These are phyloP conservation scores for Callipepla californica DNA, from an alignment of 2,113 vertebrate genomes.

Conservation along the genomic window DNA sequence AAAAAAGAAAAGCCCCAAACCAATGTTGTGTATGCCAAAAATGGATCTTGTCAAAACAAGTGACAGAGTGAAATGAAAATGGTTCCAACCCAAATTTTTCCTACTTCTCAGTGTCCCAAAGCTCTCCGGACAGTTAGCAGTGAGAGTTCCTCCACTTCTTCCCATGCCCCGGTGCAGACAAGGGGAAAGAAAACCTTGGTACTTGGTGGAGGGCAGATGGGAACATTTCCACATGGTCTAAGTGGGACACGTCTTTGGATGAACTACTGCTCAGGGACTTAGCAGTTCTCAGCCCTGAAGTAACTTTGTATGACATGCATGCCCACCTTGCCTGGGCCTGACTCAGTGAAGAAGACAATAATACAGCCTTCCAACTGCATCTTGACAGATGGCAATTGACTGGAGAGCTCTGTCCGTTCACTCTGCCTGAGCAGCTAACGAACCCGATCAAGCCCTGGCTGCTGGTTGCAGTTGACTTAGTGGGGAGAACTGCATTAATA, in stretches of 20 bases:
- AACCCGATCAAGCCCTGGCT: background rate
- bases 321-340: background rate
- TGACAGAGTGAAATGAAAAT: background rate
- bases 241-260: background rate
- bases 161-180: background rate
- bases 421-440: background rate
- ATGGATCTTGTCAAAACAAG: background rate
- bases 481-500: background rate
- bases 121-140: background rate
- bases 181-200: background rate
- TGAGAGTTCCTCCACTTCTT: background rate
- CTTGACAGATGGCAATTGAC: constrained; percentile 7
- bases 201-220: background rate
- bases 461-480: background rate
- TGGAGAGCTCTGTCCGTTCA: background rate
- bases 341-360: background rate
- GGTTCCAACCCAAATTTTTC: background rate
- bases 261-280: background rate
- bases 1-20: background rate
- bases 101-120: background rate
- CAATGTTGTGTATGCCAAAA: background rate
- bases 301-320: background rate
- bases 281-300: too few relatives aligned
- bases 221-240: background rate
- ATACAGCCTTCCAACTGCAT: background rate